Conservation (phyloP, 2,888 invertebrate genomes). For the Euclidia mi region DNA sequence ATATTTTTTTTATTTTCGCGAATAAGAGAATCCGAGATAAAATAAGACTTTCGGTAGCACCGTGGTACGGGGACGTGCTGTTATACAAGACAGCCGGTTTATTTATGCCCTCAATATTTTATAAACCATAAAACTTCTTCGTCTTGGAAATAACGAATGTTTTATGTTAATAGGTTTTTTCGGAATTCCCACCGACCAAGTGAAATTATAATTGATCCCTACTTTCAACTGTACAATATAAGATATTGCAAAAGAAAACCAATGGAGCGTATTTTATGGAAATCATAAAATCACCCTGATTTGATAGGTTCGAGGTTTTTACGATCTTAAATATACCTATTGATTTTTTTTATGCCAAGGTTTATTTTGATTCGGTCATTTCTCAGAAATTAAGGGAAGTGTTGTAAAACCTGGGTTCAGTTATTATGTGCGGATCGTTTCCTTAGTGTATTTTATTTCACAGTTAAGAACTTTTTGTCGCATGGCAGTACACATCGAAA, state of each 20-base stretch:
- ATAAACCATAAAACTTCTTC: constrained; percentile 88
- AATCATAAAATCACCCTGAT: constrained; percentile 58
- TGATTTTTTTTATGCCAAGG: constrained; percentile 52
- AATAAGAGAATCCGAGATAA: constrained; percentile 85
- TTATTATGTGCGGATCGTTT: not conserved
- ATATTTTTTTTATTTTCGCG: constrained; percentile 79
- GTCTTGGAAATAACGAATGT: constrained; percentile 84
- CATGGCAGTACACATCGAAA: no score
- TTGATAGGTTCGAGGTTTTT: constrained; percentile 55
- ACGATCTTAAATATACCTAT: constrained; percentile 53
- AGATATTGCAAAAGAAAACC: constrained; percentile 45
- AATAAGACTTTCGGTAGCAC: constrained; percentile 81
- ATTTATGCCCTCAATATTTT: constrained; percentile 89
- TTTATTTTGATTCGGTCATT: constrained; percentile 45
- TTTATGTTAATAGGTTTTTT: constrained; percentile 85
- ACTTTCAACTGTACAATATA: constrained; percentile 39
- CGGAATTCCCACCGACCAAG: constrained; percentile 54
- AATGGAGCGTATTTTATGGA: constrained; percentile 55
- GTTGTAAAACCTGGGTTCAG: constrained; percentile 25
- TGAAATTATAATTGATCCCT: constrained; percentile 62
- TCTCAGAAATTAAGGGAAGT: constrained; percentile 39
- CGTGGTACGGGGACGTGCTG: constrained; percentile 81
- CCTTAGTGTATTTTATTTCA: no score
- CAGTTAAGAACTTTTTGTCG: no score
- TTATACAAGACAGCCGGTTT: constrained; percentile 85